Base-by-base conservation (phyloP, 35 echinoderm and acorn worm species). In the Acanthaster planci region DNA sequence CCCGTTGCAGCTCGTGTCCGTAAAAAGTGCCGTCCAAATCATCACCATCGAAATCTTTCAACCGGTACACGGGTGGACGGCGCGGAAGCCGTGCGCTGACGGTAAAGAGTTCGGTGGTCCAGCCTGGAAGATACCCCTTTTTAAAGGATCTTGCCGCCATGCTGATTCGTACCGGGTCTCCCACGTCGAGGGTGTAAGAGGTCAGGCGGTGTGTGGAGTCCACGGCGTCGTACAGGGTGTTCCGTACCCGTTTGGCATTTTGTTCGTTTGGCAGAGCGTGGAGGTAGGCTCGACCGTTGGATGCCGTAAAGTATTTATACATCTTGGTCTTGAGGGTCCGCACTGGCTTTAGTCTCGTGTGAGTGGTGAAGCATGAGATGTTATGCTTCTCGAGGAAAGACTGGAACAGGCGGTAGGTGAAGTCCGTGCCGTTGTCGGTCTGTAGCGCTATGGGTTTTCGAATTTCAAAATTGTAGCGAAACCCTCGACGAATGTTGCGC, bases 61-160 rank as follows among this genome's bases (percentile, higher is more conserved):
- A 50, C 38, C 78, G 77, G 79, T 97, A 94, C 58, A 90, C 92
- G 29, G 92, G 92, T 8, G 60, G 81, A 7, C 15, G 31, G 31
- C 82, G 32, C 6, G 27, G 35, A 47, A 83, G 29, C 26, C 54
- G 40, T 55, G 52, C 52, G 32, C 57, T 42, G 1, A 89, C 32
- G 0, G 60, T 89, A 83, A 97, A 89, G 0, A 89, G 80, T 58
- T 97, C 89, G 19, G 88, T 85, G 12, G 93, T 96, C 93, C 93
- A 96, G 27, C 85, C 76, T 0, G 85, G 85, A 9, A 88, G 23
- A 50, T 96, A 96, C 18, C 93, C 86, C 77, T 96, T 96, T 1
- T 56, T 44, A 52, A 96, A 91, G 8, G 86, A 40, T 77, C 64
- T 77, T 7, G 80, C 86, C 0, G 76, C 27, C 82, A 81, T 92